Evolutionary conservation across 2,888 invertebrate genomes (phyloP).

Genomic region (Drosophila stalkeri): DNA sequence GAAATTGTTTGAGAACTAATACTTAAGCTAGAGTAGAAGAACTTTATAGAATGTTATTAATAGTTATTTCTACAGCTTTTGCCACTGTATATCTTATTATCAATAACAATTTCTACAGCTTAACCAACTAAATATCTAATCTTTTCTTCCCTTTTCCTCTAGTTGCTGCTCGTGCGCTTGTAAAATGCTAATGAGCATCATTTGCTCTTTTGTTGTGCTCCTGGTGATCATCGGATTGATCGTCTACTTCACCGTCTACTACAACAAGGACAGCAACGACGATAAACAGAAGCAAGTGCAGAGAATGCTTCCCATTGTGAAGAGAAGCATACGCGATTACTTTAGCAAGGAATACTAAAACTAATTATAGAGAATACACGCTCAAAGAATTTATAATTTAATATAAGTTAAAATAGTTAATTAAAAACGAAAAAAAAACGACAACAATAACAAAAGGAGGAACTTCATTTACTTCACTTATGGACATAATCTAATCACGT

Average conservation of each 20-base stretch:
- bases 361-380: neutral
- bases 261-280: conserved; percentile 71
- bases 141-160: neutral
- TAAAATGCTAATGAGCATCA: conserved; percentile 74
- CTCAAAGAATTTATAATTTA: conserved; percentile 59
- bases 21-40: too few relatives aligned
- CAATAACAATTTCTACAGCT: neutral
- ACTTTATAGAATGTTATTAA: too few relatives aligned
- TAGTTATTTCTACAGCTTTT: too few relatives aligned
- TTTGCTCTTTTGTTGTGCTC: conserved; percentile 72
- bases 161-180: conserved; percentile 83
- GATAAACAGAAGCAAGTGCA: conserved; percentile 48
- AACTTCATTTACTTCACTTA: neutral
- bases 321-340: conserved; percentile 75
- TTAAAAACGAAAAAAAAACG: conserved; percentile 18
- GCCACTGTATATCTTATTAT: too few relatives aligned
- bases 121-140: neutral
- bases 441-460: conserved; percentile 1
- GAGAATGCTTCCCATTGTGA: conserved; percentile 61
- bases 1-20: neutral
- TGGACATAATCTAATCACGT: conserved; percentile 61
- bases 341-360: conserved; percentile 64
- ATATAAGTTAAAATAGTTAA: conserved; percentile 46
- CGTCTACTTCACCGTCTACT: conserved; percentile 81
- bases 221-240: conserved; percentile 80